Evolutionary conservation across 1,140 invertebrate species (phyloP).

Genomic region (Brachionus paranguensis): DNA sequence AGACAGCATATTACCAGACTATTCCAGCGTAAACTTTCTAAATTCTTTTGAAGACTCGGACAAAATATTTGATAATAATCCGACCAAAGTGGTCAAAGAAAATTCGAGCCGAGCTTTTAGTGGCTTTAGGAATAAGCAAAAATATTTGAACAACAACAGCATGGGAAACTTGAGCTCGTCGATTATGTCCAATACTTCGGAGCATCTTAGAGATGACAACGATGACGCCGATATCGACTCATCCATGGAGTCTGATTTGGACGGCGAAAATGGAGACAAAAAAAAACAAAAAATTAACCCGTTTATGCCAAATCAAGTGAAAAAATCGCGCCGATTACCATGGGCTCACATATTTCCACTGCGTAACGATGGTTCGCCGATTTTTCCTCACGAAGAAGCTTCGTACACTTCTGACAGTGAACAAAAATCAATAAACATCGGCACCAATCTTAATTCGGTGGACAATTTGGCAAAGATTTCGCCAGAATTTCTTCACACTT

Average conservation of each 20-base stretch:
- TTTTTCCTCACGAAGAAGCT: slow-evolving; percentile 18
- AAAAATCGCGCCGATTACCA: slow-evolving; percentile 84
- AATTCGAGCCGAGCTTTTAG: not conserved
- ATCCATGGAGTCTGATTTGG: slow-evolving; percentile 17
- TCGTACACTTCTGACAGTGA: not conserved
- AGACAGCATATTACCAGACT: not conserved
- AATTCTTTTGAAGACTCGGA: slow-evolving; percentile 28
- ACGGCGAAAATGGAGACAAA: not conserved
- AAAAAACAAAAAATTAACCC: slow-evolving; percentile 69
- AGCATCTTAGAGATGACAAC: not conserved
- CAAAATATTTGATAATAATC: slow-evolving; percentile 18
- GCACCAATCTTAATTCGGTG: not conserved
- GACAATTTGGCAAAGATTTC: not conserved
- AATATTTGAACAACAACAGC: not conserved
- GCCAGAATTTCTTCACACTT: not conserved
- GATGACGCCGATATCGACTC: not conserved
- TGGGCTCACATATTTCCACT: slow-evolving; percentile 96
- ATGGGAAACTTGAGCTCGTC: slow-evolving; percentile 4
- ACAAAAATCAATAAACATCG: not conserved
- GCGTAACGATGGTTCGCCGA: slow-evolving; percentile 1
- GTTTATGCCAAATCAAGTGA: slow-evolving; percentile 91
- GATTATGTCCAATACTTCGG: not conserved
- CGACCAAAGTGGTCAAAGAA: not conserved
- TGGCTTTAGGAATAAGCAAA: not conserved
- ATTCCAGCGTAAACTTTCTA: not conserved